Evolutionary conservation across 2,113 vertebrate genomes (phyloP).

Genomic region (Chloropsis hardwickii): DNA sequence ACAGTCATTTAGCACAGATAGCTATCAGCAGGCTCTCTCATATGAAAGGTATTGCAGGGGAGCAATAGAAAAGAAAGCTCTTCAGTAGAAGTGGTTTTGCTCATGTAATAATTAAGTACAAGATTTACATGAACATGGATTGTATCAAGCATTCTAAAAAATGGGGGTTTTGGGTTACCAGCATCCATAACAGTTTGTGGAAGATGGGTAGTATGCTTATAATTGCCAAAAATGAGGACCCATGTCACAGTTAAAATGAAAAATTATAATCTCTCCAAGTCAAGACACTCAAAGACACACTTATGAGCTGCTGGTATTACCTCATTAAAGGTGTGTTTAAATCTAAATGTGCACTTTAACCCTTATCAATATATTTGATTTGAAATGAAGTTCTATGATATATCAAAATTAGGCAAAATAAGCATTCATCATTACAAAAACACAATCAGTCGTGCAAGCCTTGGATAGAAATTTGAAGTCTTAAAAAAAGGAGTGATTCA

Average conservation of each 20-base stretch:
- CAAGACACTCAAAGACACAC: not conserved
- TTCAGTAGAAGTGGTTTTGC: not conserved
- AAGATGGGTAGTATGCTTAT: not conserved
- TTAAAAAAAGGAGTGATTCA: not conserved
- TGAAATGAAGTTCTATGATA: not conserved
- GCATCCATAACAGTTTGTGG: not conserved
- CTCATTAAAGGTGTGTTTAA: not conserved
- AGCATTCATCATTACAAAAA: not conserved
- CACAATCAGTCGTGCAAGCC: not conserved
- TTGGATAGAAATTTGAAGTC: not conserved
- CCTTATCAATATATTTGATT: not conserved
- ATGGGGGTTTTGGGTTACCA: not conserved
- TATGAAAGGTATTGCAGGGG: not conserved
- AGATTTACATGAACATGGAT: not conserved
- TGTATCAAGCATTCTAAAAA: not conserved
- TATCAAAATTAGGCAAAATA: not conserved
- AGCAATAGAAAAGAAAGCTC: not conserved
- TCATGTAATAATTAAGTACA: not conserved
- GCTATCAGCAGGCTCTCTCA: not conserved
- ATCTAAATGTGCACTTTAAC: not conserved
- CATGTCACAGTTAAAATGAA: not conserved
- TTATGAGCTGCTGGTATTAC: not conserved
- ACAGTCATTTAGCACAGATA: constrained; percentile 24
- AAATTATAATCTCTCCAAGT: not conserved
- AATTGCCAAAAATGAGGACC: not conserved